Conservation (phyloP, 2,888 invertebrate species). For the Achlya flavicornis region DNA sequence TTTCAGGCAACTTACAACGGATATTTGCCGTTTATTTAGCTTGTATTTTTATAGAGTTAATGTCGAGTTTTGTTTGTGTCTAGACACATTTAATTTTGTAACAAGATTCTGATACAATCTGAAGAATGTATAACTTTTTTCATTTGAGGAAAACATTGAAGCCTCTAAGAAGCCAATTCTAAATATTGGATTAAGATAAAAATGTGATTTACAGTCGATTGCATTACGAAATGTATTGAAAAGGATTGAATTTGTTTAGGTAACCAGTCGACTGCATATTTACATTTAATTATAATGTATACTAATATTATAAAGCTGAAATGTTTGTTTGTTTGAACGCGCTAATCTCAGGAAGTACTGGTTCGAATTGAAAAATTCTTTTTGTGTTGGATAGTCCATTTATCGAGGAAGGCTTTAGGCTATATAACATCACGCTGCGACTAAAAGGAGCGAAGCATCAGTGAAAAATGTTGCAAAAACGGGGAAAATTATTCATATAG, state of each 20-base stretch:
- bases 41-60: not conserved
- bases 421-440: too few species aligned
- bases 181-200: slow-evolving; percentile 70
- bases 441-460: too few species aligned
- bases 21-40: not conserved
- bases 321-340: too few species aligned
- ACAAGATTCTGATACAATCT: not conserved
- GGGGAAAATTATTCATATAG: too few species aligned
- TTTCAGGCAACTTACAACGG: slow-evolving; percentile 46
- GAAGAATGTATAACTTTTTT: slow-evolving; percentile 5
- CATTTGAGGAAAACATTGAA: slow-evolving; percentile 50
- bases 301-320: too few species aligned
- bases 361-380: too few species aligned
- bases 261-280: slow-evolving; percentile 19
- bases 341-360: too few species aligned
- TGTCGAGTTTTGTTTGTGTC: not conserved
- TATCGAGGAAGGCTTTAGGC: too few species aligned
- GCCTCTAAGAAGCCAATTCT: slow-evolving; percentile 57
- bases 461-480: too few species aligned
- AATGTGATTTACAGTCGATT: slow-evolving; percentile 69
- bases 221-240: slow-evolving; percentile 53
- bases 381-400: too few species aligned
- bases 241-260: slow-evolving; percentile 39
- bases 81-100: not conserved
- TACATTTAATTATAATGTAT: too few species aligned